These are phyloP conservation scores for Synergus umbraculus DNA, from an alignment of 2,888 invertebrate genomes.

Conservation along the genomic window DNA sequence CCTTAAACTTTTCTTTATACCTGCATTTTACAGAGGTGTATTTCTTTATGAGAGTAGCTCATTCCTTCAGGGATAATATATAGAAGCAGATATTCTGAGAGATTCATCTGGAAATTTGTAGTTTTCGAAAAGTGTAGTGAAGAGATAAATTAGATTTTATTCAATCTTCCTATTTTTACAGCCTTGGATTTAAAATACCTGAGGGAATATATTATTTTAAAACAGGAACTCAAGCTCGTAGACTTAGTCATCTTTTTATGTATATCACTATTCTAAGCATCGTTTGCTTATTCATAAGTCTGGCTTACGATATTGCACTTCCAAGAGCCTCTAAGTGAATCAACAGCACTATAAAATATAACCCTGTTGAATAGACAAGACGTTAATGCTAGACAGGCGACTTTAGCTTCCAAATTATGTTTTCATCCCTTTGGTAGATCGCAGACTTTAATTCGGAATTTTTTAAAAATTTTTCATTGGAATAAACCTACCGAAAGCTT, in stretches of 20 bases:
- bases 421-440: background rate
- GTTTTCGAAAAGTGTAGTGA: too few species aligned
- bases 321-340: background rate
- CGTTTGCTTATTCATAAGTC: background rate
- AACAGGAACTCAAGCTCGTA: background rate
- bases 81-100: background rate
- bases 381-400: background rate
- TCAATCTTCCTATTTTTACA: background rate
- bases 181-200: too few species aligned
- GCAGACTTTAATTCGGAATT: background rate
- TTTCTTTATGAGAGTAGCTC: too few species aligned
- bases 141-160: too few species aligned
- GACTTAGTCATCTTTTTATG: background rate
- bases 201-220: background rate
- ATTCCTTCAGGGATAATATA: too few species aligned
- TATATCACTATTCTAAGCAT: background rate
- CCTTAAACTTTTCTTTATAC: too few species aligned
- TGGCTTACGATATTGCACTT: background rate
- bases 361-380: background rate
- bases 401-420: background rate
- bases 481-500: background rate
- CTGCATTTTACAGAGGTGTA: too few species aligned
- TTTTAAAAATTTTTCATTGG: background rate
- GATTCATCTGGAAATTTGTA: background rate
- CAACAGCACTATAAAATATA: background rate